Evolutionary conservation across 2,888 invertebrate genomes (phyloP).

Genomic region (Habroteleia sp.): DNA sequence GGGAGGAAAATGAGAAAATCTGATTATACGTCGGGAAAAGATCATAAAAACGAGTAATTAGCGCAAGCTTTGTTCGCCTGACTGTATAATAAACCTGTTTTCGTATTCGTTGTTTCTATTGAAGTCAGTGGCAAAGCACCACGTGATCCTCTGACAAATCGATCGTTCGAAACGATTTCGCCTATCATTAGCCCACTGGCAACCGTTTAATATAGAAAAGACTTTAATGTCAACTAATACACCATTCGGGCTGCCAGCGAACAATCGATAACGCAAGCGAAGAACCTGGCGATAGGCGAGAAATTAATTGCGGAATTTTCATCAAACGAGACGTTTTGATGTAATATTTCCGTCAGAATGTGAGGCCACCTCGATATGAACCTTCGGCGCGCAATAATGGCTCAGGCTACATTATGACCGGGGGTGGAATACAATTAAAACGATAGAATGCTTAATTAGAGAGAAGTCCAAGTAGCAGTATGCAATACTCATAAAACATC

Average conservation of each 20-base stretch:
- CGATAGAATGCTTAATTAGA: conserved; percentile 76
- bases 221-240: conserved; percentile 30
- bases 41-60: conserved; percentile 78
- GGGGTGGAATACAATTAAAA: conserved; percentile 72
- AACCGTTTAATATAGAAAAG: conserved; percentile 42
- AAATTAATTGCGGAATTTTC: conserved; percentile 58
- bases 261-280: conserved; percentile 30
- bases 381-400: conserved; percentile 56
- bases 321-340: conserved; percentile 53
- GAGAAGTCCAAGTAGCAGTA: conserved; percentile 70
- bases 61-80: conserved; percentile 73
- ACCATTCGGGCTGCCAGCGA: conserved; percentile 9
- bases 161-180: conserved; percentile 50
- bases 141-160: conserved; percentile 58
- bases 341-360: conserved; percentile 47
- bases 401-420: conserved; percentile 51
- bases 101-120: conserved; percentile 54
- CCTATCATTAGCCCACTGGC: conserved; percentile 45
- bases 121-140: conserved; percentile 38
- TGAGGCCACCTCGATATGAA: conserved; percentile 36
- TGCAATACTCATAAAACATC: conserved; percentile 73
- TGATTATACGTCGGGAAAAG: conserved; percentile 77
- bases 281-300: conserved; percentile 28
- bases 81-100: conserved; percentile 61
- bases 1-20: conserved; percentile 75